These are phyloP conservation scores for Elymnias hypermnestra DNA, from an alignment of 1,140 invertebrate species.

Conservation along the genomic window DNA sequence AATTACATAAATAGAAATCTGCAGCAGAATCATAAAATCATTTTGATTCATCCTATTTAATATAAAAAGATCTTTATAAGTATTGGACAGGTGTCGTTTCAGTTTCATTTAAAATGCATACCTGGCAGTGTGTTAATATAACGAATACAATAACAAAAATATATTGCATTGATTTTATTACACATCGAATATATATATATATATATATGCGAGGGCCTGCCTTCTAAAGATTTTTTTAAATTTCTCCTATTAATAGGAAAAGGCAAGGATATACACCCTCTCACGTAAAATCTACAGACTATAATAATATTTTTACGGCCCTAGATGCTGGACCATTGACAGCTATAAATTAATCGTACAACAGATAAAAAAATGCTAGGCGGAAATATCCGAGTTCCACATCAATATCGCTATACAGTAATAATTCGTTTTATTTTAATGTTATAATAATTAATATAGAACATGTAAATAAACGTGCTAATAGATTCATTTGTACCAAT, in stretches of 20 bases:
- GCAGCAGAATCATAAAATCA: constrained; percentile 22
- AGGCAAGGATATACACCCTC: too few species aligned
- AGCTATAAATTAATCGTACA: too few species aligned
- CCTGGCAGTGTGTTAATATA: constrained; percentile 28
- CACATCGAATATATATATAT: constrained; percentile 19
- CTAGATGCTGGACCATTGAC: too few species aligned
- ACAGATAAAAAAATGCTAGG: constrained; percentile 20
- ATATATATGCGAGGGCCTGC: constrained; percentile 56
- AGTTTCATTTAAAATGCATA: constrained; percentile 28
- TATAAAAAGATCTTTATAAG: constrained; percentile 5
- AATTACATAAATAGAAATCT: constrained; percentile 26
- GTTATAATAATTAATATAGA: constrained; percentile 28
- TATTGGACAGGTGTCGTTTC: constrained; percentile 19
- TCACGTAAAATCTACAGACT: too few species aligned
- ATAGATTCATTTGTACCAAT: constrained; percentile 30
- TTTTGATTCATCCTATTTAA: neutral
- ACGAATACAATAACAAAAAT: constrained; percentile 25
- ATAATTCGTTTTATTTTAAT: constrained; percentile 26
- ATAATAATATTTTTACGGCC: too few species aligned
- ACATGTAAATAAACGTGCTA: constrained; percentile 6
- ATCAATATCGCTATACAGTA: constrained; percentile 27
- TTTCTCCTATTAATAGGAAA: too few species aligned
- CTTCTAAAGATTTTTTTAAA: constrained; percentile 35
- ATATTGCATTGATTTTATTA: constrained; percentile 26
- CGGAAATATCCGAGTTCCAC: constrained; percentile 45